phyloP scores from a whole-genome alignment of 2,888 invertebrate species.

The Nudaria mundana region DNA sequence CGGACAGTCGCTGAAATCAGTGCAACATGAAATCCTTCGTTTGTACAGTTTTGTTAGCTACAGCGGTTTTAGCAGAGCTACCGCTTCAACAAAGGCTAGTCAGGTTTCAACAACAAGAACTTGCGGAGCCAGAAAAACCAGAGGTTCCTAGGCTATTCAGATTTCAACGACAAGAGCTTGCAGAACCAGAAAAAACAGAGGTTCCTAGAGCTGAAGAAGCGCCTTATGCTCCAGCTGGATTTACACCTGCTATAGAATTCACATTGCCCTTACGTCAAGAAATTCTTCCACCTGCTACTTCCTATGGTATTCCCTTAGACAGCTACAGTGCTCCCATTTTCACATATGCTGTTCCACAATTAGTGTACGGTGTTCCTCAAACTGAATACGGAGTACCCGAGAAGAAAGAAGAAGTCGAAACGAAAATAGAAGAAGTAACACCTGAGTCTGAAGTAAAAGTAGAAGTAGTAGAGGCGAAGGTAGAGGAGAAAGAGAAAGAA shows the following conservation, averaged over 20 bases:
- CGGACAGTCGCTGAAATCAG: conserved; percentile 46
- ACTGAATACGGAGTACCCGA: conserved; percentile 35
- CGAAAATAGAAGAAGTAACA: conserved; percentile 10
- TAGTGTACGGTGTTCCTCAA: conserved; percentile 34
- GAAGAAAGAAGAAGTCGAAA: conserved; percentile 17
- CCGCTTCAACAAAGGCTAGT: conserved; percentile 54
- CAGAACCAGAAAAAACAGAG: conserved; percentile 27
- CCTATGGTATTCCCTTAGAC: conserved; percentile 64
- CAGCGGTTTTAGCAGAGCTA: conserved; percentile 60
- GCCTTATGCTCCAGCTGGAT: conserved; percentile 68
- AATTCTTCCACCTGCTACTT: conserved; percentile 53
- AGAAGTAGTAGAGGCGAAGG: conserved; percentile 16
- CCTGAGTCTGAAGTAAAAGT: conserved; percentile 13
- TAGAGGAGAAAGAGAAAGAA: conserved; percentile 22
- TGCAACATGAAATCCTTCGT: conserved; percentile 57
- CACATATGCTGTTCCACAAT: conserved; percentile 55
- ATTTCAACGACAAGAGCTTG: conserved; percentile 54
- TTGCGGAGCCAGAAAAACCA: conserved; percentile 25
- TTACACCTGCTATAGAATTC: conserved; percentile 57
- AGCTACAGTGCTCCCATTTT: conserved; percentile 68
- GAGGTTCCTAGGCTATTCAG: conserved; percentile 45
- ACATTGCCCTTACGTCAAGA: conserved; percentile 61
- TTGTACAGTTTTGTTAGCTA: conserved; percentile 55
- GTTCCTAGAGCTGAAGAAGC: conserved; percentile 43
- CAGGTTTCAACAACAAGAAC: conserved; percentile 56